A percentile compares a stretch with the other conserved stretches of the same genome.
phyloP scores from a whole-genome alignment of 1,140 invertebrate species.

The Camponotus floridanus region DNA sequence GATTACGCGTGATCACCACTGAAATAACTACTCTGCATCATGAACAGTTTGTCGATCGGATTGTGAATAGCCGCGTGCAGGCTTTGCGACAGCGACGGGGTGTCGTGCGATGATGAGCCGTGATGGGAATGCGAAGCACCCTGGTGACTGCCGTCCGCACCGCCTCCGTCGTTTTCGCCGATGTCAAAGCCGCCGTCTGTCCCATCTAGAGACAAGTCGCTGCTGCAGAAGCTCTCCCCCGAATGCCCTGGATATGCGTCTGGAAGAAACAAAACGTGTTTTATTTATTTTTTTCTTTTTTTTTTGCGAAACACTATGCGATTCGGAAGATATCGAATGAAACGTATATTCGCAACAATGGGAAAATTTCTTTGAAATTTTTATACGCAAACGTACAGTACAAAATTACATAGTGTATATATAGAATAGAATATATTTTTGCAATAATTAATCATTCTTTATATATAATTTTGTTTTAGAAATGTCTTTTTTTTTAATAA shows the following conservation, averaged over 20 bases:
- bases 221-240: conserved; percentile 96
- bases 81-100: conserved; percentile 87
- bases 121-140: conserved; percentile 86
- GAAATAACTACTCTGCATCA: conserved; percentile 99
- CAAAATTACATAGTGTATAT: too few relatives aligned
- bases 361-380: too few relatives aligned
- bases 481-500: neutral
- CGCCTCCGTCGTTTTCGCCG: conserved; percentile 82
- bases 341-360: neutral
- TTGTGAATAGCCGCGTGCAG: conserved; percentile 91
- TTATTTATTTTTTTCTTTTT: neutral
- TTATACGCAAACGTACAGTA: too few relatives aligned
- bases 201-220: conserved; percentile 94
- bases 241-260: conserved; percentile 93
- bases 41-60: conserved; percentile 98
- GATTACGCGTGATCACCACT: conserved; percentile 88
- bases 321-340: neutral
- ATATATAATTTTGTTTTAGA: neutral
- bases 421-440: too few relatives aligned
- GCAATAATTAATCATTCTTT: neutral
- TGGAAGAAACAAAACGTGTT: conserved; percentile 80
- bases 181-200: conserved; percentile 94
- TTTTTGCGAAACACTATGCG: neutral
- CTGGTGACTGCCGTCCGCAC: conserved; percentile 84
- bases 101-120: conserved; percentile 85